Evolutionary conservation across 2,888 invertebrate species (phyloP).

Genomic region (Tricholauxania praeusta): DNA sequence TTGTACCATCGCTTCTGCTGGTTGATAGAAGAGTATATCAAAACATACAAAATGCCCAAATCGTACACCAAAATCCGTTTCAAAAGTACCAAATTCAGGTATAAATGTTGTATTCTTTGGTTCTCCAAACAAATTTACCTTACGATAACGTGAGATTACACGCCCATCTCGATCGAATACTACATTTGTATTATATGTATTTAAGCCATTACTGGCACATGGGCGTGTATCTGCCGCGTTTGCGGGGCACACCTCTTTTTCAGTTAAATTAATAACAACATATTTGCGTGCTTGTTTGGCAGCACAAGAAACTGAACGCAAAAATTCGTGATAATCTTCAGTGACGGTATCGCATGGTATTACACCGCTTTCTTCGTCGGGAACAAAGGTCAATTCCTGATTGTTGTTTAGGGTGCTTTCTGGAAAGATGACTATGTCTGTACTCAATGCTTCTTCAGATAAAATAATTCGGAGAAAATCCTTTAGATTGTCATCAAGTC

Average conservation of each 20-base stretch:
- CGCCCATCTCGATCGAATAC: slow-evolving; percentile 80
- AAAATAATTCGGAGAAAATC: slow-evolving; percentile 58
- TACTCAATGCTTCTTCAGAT: slow-evolving; percentile 56
- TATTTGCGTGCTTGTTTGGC: slow-evolving; percentile 71
- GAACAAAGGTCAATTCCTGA: slow-evolving; percentile 60
- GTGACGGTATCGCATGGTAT: slow-evolving; percentile 58
- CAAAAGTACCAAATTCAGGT: slow-evolving; percentile 74
- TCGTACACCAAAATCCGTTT: slow-evolving; percentile 82
- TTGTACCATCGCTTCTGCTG: slow-evolving; percentile 71
- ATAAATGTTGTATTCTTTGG: slow-evolving; percentile 69
- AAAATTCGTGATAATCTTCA: slow-evolving; percentile 50
- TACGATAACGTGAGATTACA: slow-evolving; percentile 73
- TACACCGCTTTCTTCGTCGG: slow-evolving; percentile 49
- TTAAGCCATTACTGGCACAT: slow-evolving; percentile 55
- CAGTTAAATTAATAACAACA: slow-evolving; percentile 78
- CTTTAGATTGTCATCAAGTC: slow-evolving; percentile 52
- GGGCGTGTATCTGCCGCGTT: slow-evolving; percentile 53
- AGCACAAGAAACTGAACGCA: slow-evolving; percentile 58
- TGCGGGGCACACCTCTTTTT: slow-evolving; percentile 71
- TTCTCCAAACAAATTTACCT: slow-evolving; percentile 70
- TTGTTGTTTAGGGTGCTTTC: slow-evolving; percentile 71
- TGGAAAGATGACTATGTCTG: slow-evolving; percentile 84
- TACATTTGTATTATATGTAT: slow-evolving; percentile 81
- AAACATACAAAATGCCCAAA: slow-evolving; percentile 88
- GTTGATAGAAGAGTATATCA: slow-evolving; percentile 82